phyloP scores from a whole-genome alignment of 64 coral and sea anemone genomes.

The Anthopleura sola region DNA sequence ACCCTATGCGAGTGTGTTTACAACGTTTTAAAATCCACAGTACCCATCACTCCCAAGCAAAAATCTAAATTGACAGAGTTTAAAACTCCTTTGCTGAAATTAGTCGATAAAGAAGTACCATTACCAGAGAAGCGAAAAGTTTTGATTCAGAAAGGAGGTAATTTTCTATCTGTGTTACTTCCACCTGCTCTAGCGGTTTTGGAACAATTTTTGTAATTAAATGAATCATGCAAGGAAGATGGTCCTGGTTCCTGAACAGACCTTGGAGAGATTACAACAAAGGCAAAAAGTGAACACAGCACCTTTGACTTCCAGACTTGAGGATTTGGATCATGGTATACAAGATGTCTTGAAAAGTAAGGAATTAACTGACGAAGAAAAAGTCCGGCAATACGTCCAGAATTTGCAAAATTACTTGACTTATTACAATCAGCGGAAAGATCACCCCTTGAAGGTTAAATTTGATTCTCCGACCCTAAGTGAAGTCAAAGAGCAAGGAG shows the following conservation, averaged over 20 bases:
- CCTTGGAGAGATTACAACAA: constrained; percentile 49
- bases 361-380: constrained; percentile 38
- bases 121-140: constrained; percentile 10
- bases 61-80: constrained; percentile 1
- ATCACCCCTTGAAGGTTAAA: constrained; percentile 33
- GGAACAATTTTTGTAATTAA: constrained; percentile 33
- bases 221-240: constrained; percentile 46
- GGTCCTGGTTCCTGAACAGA: constrained; percentile 41
- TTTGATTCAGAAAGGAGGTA: constrained; percentile 33
- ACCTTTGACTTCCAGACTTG: constrained; percentile 34
- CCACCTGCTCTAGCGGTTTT: constrained; percentile 28
- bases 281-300: constrained; percentile 33
- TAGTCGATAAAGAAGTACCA: constrained; percentile 23
- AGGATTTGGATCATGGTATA: constrained; percentile 36
- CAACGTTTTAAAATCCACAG: constrained; percentile 44
- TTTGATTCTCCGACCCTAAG: background rate
- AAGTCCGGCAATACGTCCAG: constrained; percentile 39
- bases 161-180: constrained; percentile 20
- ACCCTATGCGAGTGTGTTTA: constrained; percentile 44
- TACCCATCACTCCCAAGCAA: background rate
- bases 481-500: constrained; percentile 23
- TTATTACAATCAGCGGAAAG: constrained; percentile 34
- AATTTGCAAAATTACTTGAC: constrained; percentile 37
- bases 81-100: constrained; percentile 17
- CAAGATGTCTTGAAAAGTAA: constrained; percentile 46